These are phyloP conservation scores for Microctonus brassicae DNA, from an alignment of 2,888 invertebrate species.

Conservation along the genomic window DNA sequence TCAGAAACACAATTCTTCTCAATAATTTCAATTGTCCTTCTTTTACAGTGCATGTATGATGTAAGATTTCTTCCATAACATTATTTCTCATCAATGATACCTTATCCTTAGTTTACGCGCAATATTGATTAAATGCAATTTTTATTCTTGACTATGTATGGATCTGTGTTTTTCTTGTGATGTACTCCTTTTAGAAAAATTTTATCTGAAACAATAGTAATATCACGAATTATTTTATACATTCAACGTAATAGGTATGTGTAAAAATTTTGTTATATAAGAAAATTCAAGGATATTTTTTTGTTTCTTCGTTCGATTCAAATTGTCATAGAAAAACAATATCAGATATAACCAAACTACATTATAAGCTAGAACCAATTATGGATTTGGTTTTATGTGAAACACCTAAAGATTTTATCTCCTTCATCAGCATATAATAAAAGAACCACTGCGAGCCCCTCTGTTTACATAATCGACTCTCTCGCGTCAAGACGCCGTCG, in stretches of 20 bases:
- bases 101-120: no score
- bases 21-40: slow-evolving; percentile 10
- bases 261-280: no score
- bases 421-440: slow-evolving; percentile 18
- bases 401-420: not conserved
- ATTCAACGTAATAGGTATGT: no score
- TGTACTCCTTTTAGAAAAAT: slow-evolving; percentile 56
- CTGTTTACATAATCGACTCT: slow-evolving; percentile 58
- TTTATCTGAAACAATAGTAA: slow-evolving; percentile 25
- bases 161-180: slow-evolving; percentile 61
- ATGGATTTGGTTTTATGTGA: not conserved
- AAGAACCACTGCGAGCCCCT: slow-evolving; percentile 52
- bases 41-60: slow-evolving; percentile 13
- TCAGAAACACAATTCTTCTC: not conserved
- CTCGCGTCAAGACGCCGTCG: slow-evolving; percentile 43
- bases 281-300: not conserved
- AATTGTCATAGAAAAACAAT: not conserved
- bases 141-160: no score
- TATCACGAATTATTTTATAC: no score
- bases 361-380: not conserved
- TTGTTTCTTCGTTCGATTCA: no score
- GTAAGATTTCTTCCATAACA: no score
- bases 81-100: no score
- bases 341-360: no score
- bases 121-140: no score